Evolutionary conservation across 2,888 invertebrate species (phyloP).

Genomic region (Chalcosyrphus nemorum): DNA sequence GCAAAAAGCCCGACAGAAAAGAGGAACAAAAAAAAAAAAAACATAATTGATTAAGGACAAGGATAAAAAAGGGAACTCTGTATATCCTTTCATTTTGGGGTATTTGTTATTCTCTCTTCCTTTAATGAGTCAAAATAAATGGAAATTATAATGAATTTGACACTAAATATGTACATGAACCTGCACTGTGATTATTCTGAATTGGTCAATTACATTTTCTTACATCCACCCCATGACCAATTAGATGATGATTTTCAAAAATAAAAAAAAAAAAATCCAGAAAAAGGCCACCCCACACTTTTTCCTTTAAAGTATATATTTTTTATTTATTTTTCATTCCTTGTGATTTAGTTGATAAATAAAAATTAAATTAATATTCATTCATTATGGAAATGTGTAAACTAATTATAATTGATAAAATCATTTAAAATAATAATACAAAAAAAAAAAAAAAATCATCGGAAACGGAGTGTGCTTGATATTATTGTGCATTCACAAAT

Average conservation of each 20-base stretch:
- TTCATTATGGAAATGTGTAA: constrained; percentile 34
- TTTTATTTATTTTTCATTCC: background rate
- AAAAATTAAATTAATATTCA: constrained; percentile 1
- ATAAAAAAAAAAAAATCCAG: background rate
- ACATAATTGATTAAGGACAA: constrained; percentile 39
- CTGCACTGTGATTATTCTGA: constrained; percentile 27
- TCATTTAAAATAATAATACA: constrained; percentile 37
- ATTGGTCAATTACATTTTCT: constrained; percentile 33
- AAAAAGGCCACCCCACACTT: background rate
- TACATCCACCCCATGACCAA: background rate
- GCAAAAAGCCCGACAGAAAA: constrained; percentile 29
- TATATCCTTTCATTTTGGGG: constrained; percentile 49
- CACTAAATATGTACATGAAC: background rate
- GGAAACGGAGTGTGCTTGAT: constrained; percentile 19
- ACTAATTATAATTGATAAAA: constrained; percentile 43
- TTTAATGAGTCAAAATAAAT: constrained; percentile 36
- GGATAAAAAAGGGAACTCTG: constrained; percentile 27
- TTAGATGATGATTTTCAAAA: background rate
- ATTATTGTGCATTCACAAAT: constrained; percentile 25
- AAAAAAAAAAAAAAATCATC: too few relatives aligned
- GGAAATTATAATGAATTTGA: constrained; percentile 23
- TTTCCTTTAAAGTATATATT: too few relatives aligned
- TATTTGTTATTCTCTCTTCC: constrained; percentile 6
- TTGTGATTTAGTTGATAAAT: background rate
- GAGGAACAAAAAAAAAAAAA: constrained; percentile 4